A percentile compares a stretch with the other conserved stretches of the same genome.
Conservation (phyloP, 2,888 invertebrate species). For the Schizotus pectinicornis region DNA sequence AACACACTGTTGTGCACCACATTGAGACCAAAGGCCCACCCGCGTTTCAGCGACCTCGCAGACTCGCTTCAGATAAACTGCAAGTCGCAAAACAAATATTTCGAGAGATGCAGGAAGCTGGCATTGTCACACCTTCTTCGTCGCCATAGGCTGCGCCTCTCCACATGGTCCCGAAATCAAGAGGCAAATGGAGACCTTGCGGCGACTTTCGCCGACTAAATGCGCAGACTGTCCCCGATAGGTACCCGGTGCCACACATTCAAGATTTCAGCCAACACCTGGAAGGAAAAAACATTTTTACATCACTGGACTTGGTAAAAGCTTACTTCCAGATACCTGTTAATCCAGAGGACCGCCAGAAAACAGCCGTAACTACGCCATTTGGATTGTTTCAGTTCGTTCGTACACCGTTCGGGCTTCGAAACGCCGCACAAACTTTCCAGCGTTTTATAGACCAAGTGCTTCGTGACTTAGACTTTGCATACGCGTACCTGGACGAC, state of each 20-base stretch:
- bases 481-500: constrained; percentile 18
- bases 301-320: constrained; percentile 44
- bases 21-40: constrained; percentile 41
- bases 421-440: constrained; percentile 26
- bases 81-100: constrained; percentile 9
- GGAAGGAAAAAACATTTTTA: constrained; percentile 39
- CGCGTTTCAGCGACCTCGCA: constrained; percentile 40
- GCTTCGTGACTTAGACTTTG: too few relatives aligned
- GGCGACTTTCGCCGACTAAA: constrained; percentile 51
- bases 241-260: constrained; percentile 54
- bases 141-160: constrained; percentile 47
- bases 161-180: constrained; percentile 48
- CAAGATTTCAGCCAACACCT: constrained; percentile 45
- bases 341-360: constrained; percentile 40
- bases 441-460: constrained; percentile 19
- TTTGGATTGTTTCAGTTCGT: constrained; percentile 25
- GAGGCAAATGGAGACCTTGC: constrained; percentile 49
- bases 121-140: constrained; percentile 33
- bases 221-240: constrained; percentile 56
- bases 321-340: constrained; percentile 53
- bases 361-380: constrained; percentile 25
- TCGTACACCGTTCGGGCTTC: constrained; percentile 17
- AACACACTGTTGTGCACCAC: too few relatives aligned
- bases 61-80: constrained; percentile 43
- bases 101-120: constrained; percentile 35